Conservation (phyloP, 2,113 vertebrate genomes). For the Pithys albifrons region DNA sequence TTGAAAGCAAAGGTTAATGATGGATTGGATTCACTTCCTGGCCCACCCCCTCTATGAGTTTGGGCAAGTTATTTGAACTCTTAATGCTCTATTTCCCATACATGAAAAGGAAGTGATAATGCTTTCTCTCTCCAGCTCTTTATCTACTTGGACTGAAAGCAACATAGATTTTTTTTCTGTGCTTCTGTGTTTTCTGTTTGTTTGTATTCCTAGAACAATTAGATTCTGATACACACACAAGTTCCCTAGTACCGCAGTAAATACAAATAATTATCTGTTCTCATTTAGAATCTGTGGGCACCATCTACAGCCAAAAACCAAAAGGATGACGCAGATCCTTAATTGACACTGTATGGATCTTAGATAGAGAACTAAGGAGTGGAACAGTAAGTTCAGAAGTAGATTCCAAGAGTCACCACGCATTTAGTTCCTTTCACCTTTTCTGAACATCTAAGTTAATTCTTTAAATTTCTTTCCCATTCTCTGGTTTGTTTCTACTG, state of each 20-base stretch:
- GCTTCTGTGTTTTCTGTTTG: slow-evolving; percentile 1
- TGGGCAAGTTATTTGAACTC: slow-evolving; percentile 40
- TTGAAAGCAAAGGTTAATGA: neutral
- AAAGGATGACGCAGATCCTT: slow-evolving; percentile 8
- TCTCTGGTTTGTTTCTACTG: neutral
- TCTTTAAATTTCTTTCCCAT: neutral
- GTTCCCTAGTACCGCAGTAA: neutral
- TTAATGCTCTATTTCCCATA: slow-evolving; percentile 26
- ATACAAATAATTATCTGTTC: slow-evolving; percentile 17
- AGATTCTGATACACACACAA: neutral
- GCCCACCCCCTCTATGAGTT: neutral
- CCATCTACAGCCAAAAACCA: neutral
- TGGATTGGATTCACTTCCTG: slow-evolving; percentile 34
- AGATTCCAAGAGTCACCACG: neutral
- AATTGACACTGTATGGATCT: neutral
- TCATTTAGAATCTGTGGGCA: slow-evolving; percentile 2
- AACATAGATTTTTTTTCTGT: neutral
- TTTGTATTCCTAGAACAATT: slow-evolving; percentile 16
- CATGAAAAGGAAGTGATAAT: slow-evolving; percentile 17
- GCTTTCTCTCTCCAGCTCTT: slow-evolving; percentile 24
- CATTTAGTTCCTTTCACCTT: neutral
- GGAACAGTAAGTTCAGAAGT: neutral
- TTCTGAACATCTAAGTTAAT: neutral
- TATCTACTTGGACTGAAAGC: neutral
- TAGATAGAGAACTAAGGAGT: neutral